phyloP scores from a whole-genome alignment of 2,113 vertebrate genomes.

The Brienomyrus brachyistius region DNA sequence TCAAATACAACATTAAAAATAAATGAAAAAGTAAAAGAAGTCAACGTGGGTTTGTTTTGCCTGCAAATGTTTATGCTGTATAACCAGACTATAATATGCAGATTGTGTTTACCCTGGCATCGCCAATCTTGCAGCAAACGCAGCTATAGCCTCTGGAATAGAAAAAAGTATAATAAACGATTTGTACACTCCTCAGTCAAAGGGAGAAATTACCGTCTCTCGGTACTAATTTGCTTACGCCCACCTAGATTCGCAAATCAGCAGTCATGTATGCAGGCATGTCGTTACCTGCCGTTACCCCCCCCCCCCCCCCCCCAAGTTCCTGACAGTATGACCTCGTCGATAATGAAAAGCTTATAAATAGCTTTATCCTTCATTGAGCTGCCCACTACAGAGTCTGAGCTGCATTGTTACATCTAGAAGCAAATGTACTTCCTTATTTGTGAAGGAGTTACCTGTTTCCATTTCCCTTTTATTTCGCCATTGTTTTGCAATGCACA shows the following conservation, averaged over 20 bases:
- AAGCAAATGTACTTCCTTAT: not conserved
- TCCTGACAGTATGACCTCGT: constrained; percentile 14
- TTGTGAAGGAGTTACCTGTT: not conserved
- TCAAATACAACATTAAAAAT: not conserved
- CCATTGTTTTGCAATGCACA: not conserved
- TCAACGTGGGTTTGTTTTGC: not conserved
- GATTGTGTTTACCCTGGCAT: not conserved
- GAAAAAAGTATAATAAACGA: constrained; percentile 1
- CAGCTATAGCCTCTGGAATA: not conserved
- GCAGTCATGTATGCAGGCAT: constrained; percentile 1
- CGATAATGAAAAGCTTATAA: not conserved
- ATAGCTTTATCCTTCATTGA: not conserved
- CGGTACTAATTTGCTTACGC: not conserved
- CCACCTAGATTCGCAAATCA: not conserved
- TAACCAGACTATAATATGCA: not conserved
- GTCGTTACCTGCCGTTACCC: not conserved
- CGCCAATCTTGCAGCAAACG: not conserved
- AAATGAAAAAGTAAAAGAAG: not conserved
- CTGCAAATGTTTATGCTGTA: not conserved
- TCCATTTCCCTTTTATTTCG: not conserved
- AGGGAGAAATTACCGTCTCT: not conserved
- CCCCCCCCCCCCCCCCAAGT: not conserved
- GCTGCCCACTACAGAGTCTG: not conserved
- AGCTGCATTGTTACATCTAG: not conserved
- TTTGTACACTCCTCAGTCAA: not conserved